Evolutionary conservation across 2,888 invertebrate genomes (phyloP), one percentile per base, ranked within the genome.

Genomic region (Epistrophe eligans): DNA sequence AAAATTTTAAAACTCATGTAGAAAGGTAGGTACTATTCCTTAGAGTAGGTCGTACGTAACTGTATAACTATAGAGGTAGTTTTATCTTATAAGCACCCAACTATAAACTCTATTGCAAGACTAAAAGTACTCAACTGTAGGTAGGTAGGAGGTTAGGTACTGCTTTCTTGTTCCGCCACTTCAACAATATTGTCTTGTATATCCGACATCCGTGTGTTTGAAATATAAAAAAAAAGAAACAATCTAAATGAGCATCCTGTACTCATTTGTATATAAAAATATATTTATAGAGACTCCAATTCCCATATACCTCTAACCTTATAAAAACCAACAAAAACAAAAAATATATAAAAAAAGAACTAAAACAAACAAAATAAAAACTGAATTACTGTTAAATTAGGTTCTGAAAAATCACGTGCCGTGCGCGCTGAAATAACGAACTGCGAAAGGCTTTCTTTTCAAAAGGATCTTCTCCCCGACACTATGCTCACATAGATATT

Each of bases 341-440:
- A 73, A 74, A 40, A 62, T 48, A 17, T 4, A 32, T 32, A 72
- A 62, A 67, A 74, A 62, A 40, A 60, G 64, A 64, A 74, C 84
- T 89, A 88, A 89, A 89, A 89, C 89, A 90, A 88, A 85, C 71
- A 84, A 32, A 79, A 79, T 45, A 77, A 81, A 79, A 79, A 79
- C 79, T 72, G 76, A 87, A 87, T 79, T 76, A 84, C 84, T 82
- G 82, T 85, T 80, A 88, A 89, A 88, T 89, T 89, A 73, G 66
- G 81, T 77, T 62, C 72, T 82, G 73, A 81, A 82, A 83, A 84
- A 88, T 83, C 85, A 77, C 71, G 85, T 79, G 80, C 77, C 55
- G 48, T 43, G 77, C 35, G 35, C 79, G 71, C 76, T 76, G 87
- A 83, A 83, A 76, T 67, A 83, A 72, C 73, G 77, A 85, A 85